phyloP scores from a whole-genome alignment of 2,797 vertebrate species.

The Sebastes matsubarae region DNA sequence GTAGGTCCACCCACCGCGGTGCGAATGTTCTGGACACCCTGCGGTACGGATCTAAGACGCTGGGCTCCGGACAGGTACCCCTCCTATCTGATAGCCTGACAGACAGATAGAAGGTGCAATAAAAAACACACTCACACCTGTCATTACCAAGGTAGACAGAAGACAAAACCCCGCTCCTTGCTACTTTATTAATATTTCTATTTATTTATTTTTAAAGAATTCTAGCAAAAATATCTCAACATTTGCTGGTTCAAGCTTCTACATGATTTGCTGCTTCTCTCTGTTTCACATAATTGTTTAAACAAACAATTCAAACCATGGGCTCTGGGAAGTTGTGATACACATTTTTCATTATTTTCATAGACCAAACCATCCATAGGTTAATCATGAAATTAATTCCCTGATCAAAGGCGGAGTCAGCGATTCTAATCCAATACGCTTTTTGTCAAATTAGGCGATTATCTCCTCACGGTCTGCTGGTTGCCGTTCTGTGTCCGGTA shows the following conservation, averaged over 20 bases:
- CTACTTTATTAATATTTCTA: no score
- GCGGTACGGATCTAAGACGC: constrained; percentile 68
- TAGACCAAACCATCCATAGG: not conserved
- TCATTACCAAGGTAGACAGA: constrained; percentile 2
- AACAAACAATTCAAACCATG: not conserved
- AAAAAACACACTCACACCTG: constrained; percentile 36
- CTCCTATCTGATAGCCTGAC: constrained; percentile 82
- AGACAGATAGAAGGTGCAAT: constrained; percentile 56
- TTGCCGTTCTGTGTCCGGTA: not conserved
- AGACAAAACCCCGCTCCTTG: not conserved
- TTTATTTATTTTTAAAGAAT: no score
- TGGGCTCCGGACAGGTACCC: constrained; percentile 78
- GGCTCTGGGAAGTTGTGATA: not conserved
- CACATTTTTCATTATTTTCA: not conserved
- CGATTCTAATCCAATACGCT: no score
- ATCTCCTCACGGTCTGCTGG: no score
- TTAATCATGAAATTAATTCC: not conserved
- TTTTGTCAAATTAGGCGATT: no score
- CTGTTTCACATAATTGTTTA: not conserved
- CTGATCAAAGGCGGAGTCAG: not conserved
- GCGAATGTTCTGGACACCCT: constrained; percentile 77
- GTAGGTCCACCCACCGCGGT: constrained; percentile 80
- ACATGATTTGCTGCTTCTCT: not conserved
- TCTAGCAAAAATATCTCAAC: no score
- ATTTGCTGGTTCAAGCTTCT: not conserved